Percentiles rank a stretch among this genome's conserved stretches.
phyloP scores from a whole-genome alignment of 2,797 vertebrate species.

The Malurus splendens region DNA sequence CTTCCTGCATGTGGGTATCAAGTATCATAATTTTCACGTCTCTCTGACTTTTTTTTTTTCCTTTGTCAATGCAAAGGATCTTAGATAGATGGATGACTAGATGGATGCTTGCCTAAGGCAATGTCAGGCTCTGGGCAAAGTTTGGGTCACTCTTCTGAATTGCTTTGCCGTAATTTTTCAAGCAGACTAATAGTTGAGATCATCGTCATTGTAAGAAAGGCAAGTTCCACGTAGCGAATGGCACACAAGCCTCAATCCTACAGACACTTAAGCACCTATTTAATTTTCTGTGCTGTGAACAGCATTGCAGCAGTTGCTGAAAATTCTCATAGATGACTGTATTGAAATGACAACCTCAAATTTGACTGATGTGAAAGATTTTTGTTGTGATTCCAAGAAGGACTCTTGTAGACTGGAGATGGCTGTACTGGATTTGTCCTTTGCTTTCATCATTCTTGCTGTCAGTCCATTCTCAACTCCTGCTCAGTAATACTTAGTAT shows the following conservation, averaged over 20 bases:
- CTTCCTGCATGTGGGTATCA: background rate
- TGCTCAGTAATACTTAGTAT: background rate
- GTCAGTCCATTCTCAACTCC: background rate
- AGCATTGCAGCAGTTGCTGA: background rate
- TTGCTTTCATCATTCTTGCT: background rate
- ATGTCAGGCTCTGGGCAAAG: conserved; percentile 11
- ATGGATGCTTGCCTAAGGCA: conserved; percentile 3
- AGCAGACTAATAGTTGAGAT: background rate
- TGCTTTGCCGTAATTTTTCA: conserved; percentile 8
- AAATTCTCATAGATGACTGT: background rate
- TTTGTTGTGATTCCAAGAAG: background rate
- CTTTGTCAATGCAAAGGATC: background rate
- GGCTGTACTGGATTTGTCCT: background rate
- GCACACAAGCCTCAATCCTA: background rate
- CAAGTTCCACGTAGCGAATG: background rate
- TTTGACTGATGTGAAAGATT: background rate
- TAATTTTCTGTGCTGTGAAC: background rate
- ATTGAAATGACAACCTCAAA: background rate
- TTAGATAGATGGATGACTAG: background rate
- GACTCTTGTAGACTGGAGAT: background rate
- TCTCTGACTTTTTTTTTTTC: background rate
- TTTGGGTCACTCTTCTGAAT: conserved; percentile 16
- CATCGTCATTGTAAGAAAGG: background rate
- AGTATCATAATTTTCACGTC: background rate
- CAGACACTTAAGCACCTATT: background rate